Evolutionary conservation across 2,113 vertebrate genomes (phyloP).

Genomic region (Panthera leo): DNA sequence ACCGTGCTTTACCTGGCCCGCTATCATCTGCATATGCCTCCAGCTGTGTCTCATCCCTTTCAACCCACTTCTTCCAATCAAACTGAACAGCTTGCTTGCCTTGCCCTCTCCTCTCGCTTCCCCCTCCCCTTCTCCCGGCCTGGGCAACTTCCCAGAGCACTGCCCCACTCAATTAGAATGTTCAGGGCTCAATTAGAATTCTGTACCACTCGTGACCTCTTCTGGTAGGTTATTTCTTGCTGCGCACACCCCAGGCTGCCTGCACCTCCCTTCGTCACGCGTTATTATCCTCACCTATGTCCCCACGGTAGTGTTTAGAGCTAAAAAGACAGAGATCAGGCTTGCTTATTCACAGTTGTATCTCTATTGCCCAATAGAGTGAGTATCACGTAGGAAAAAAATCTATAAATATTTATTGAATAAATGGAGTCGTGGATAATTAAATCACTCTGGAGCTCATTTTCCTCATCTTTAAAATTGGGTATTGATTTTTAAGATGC

Average conservation of each 20-base stretch:
- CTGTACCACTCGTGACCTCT: background rate
- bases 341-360: background rate
- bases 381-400: background rate
- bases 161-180: background rate
- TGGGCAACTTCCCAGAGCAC: background rate
- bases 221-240: background rate
- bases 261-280: background rate
- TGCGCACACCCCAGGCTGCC: background rate
- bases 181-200: background rate
- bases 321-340: background rate
- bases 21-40: background rate
- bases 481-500: constrained; percentile 25
- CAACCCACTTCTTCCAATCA: background rate
- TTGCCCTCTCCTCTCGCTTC: background rate
- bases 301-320: background rate
- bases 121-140: background rate
- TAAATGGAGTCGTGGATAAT: constrained; percentile 17
- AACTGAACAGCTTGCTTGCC: background rate
- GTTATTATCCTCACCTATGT: background rate
- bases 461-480: constrained; percentile 51
- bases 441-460: constrained; percentile 35
- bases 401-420: constrained; percentile 40
- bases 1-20: background rate
- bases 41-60: background rate
- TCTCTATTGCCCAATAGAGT: background rate